These are phyloP conservation scores for Epizoanthus rinbou DNA, from an alignment of 92 coral and sea anemone species.

Conservation along the genomic window DNA sequence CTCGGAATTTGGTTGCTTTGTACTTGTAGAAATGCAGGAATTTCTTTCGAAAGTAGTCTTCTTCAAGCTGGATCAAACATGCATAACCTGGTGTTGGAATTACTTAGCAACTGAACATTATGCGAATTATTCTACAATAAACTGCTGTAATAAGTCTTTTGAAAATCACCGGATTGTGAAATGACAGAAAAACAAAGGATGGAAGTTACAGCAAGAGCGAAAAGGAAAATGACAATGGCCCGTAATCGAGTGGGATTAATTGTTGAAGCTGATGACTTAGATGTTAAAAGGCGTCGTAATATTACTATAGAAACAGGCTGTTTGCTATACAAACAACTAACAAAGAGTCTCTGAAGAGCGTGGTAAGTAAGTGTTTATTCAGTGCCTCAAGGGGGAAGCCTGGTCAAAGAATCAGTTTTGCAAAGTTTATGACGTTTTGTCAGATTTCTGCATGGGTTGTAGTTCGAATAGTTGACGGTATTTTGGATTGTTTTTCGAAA, in stretches of 20 bases:
- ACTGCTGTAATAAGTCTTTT: slow-evolving; percentile 27
- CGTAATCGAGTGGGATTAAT: neutral
- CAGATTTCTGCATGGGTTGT: no score
- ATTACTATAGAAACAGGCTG: neutral
- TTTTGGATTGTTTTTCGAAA: no score
- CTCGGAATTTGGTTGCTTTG: neutral
- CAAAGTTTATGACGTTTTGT: no score
- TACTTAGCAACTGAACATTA: slow-evolving; percentile 8
- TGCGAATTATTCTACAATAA: slow-evolving; percentile 8
- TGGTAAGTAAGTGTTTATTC: no score
- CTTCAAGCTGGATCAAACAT: no score
- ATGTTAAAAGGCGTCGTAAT: neutral
- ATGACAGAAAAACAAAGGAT: slow-evolving; percentile 26
- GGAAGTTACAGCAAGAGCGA: neutral
- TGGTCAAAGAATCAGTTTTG: no score
- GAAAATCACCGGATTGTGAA: neutral
- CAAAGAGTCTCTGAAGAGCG: no score
- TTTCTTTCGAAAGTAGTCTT: no score
- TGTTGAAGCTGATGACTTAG: neutral
- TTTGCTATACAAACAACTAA: no score
- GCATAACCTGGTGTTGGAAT: neutral
- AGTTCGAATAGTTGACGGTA: no score
- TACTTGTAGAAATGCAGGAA: no score
- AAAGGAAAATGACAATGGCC: neutral
- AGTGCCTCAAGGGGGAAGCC: no score